Conservation (phyloP, 2,888 invertebrate genomes). For the Callosobruchus maculatus region DNA sequence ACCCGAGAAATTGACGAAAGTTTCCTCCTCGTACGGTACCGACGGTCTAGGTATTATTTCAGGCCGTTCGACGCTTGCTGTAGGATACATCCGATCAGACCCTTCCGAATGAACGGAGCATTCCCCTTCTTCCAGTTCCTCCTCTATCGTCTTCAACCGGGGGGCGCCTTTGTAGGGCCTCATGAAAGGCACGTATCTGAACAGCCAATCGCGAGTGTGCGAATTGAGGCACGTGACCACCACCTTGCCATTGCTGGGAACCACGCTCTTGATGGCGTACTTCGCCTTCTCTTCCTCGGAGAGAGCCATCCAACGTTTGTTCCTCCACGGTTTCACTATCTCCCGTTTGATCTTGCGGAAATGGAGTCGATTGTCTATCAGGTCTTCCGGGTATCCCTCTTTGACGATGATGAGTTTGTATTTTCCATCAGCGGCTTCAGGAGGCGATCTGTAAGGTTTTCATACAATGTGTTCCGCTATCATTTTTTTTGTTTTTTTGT, state of each 20-base stretch:
- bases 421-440: neutral
- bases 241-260: neutral
- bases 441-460: too few relatives aligned
- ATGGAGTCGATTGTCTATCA: neutral
- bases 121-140: neutral
- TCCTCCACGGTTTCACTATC: neutral
- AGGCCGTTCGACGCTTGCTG: too few relatives aligned
- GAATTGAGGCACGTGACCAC: neutral
- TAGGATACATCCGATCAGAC: too few relatives aligned
- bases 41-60: too few relatives aligned
- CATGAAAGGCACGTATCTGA: neutral
- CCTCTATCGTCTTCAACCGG: neutral
- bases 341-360: neutral
- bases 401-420: neutral
- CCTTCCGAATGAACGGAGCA: too few relatives aligned
- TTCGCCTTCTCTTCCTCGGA: neutral
- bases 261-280: neutral
- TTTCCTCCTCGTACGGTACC: too few relatives aligned
- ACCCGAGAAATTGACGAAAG: too few relatives aligned
- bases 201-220: neutral
- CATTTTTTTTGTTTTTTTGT: too few relatives aligned
- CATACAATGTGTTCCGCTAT: too few relatives aligned
- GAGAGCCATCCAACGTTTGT: neutral
- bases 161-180: neutral
- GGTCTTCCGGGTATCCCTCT: neutral